These are phyloP conservation scores for Chloroclysta siterata DNA, from an alignment of 2,888 invertebrate species.

Conservation along the genomic window DNA sequence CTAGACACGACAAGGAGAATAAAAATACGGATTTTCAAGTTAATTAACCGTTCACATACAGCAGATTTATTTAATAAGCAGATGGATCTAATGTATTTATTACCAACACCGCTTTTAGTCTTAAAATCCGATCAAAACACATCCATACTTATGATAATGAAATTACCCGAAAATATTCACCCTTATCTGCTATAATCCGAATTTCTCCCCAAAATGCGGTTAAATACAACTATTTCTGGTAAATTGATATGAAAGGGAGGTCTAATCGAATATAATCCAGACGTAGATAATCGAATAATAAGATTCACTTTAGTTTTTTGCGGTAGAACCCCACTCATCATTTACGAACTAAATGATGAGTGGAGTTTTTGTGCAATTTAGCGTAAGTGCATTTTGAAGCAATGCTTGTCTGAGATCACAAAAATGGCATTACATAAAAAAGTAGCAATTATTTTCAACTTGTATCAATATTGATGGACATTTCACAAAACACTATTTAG, in stretches of 20 bases:
- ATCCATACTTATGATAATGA: constrained; percentile 63
- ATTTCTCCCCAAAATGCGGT: constrained; percentile 68
- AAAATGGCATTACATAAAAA: no score
- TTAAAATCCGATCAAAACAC: constrained; percentile 50
- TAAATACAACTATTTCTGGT: constrained; percentile 72
- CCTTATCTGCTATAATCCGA: constrained; percentile 58
- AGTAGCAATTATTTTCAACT: no score
- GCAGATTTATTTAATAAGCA: constrained; percentile 9
- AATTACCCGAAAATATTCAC: constrained; percentile 71
- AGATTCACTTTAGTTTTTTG: constrained; percentile 67
- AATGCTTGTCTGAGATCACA: not conserved
- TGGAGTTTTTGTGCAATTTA: constrained; percentile 29
- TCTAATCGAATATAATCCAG: constrained; percentile 69
- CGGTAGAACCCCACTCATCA: constrained; percentile 32
- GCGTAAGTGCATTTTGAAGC: constrained; percentile 7
- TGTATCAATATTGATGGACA: no score
- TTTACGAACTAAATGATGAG: constrained; percentile 38
- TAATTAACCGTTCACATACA: no score
- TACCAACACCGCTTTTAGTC: constrained; percentile 41
- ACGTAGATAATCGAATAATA: constrained; percentile 69
- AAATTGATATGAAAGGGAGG: constrained; percentile 74
- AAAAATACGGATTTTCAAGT: no score
- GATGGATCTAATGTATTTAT: constrained; percentile 29
- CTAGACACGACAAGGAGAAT: no score
- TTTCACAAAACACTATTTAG: no score